Percentiles rank a stretch among this genome's conserved stretches.
Conservation (phyloP, 2,888 invertebrate species). For the Spisula subtruncata region DNA sequence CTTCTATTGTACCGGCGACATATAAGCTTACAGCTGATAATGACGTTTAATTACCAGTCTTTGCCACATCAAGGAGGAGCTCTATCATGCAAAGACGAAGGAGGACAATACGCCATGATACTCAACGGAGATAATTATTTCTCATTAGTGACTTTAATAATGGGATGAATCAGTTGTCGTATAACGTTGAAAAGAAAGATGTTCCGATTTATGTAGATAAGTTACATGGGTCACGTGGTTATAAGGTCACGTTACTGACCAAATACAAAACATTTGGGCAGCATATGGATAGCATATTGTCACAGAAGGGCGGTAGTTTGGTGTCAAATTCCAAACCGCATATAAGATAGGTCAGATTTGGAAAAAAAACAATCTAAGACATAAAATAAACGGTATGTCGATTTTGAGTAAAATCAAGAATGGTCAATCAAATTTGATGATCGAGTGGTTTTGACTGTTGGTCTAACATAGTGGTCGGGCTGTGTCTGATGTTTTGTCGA, state of each 20-base stretch:
- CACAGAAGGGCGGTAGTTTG: background rate
- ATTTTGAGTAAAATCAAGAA: too few relatives aligned
- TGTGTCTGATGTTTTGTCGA: too few relatives aligned
- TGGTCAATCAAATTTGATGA: too few relatives aligned
- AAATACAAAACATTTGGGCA: constrained; percentile 4
- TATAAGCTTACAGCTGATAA: constrained; percentile 49
- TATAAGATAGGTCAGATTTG: background rate
- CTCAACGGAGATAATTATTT: constrained; percentile 35
- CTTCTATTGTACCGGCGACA: background rate
- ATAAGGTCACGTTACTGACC: background rate
- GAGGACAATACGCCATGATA: constrained; percentile 33
- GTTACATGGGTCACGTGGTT: constrained; percentile 7
- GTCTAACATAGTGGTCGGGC: too few relatives aligned
- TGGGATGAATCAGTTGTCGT: background rate
- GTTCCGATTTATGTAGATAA: constrained; percentile 10
- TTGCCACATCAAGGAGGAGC: constrained; percentile 45
- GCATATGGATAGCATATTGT: background rate
- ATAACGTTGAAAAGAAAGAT: constrained; percentile 1
- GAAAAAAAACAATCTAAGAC: too few relatives aligned
- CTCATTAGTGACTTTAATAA: background rate
- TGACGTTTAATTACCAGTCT: constrained; percentile 48
- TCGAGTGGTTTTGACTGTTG: too few relatives aligned
- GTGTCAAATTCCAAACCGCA: background rate
- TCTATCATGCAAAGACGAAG: constrained; percentile 11
- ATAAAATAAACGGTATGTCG: too few relatives aligned